Percentiles rank a stretch among this genome's conserved stretches.
Conservation (phyloP, 1,140 invertebrate species). For the Cotesia typhae region DNA sequence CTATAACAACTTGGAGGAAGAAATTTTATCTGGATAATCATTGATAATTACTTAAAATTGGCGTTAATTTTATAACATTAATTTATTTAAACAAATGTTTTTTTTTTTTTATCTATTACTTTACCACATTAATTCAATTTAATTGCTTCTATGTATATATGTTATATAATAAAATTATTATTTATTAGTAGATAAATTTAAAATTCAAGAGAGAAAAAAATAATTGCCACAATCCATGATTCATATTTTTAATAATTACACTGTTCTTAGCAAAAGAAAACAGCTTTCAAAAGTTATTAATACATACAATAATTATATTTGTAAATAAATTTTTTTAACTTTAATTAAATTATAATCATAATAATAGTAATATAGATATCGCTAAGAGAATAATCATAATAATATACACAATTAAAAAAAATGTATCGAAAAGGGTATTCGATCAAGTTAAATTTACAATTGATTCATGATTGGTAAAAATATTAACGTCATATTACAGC, state of each 20-base stretch:
- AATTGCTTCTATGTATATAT: background rate
- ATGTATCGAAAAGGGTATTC: constrained; percentile 55
- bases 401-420: constrained; percentile 65
- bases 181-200: background rate
- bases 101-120: no score
- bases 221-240: constrained; percentile 4
- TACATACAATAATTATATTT: constrained; percentile 59
- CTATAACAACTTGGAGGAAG: no score
- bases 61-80: no score
- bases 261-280: background rate
- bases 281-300: constrained; percentile 23
- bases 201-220: background rate
- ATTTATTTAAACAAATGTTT: no score
- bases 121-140: no score
- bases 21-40: no score
- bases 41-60: no score
- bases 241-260: constrained; percentile 19
- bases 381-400: constrained; percentile 59
- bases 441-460: constrained; percentile 64
- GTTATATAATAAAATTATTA: constrained; percentile 14
- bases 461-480: constrained; percentile 49
- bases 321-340: constrained; percentile 51
- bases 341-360: constrained; percentile 37
- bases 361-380: constrained; percentile 32
- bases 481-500: constrained; percentile 43